Base-by-base conservation (phyloP, 2,888 invertebrate species). In the Schizotus pectinicornis region DNA sequence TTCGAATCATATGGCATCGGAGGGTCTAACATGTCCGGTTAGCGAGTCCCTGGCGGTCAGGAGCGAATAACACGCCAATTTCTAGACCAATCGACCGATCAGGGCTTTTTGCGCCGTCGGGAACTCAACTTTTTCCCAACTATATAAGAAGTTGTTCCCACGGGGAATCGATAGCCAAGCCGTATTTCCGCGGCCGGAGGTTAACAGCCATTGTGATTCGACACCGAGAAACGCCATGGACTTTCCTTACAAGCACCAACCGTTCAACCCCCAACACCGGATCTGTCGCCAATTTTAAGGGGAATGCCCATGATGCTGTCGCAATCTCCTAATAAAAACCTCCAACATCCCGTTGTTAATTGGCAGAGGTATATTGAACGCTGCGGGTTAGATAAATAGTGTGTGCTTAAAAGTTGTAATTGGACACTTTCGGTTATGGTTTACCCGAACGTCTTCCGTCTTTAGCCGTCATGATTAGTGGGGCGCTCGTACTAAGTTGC, bases 31-130 rank as follows among this genome's bases (percentile, higher is more conserved):
- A 38, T 46, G 56, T 56, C 59, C 50, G 52, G 48, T 58, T 43
- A 53, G 53, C 53, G 67, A 68, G 68, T 74, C 73, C 74, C 74
- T 62, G 63, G 70, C 67, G 75, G 72, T 71, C 74, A 69, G 73
- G 60, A 67, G 71, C 72, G 69, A 74, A 76, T 78, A 77, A 77
- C 77, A 74, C 74, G 75, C 74, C 78, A 77, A 77, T 78, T 77
- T 75, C 73, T 68, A 67, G 70, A 72, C 67, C 75, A 75, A 77
- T 77, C 75, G 76, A 74, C 65, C 75, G 75, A 74, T 74, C 74
- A 73, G 69, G 53, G 72, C 72, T 72, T 73, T 74, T 74, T 75
- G 68, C 70, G 68, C 70, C 69, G 68, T 63, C 68, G 68, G 72
- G 74, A 65, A 65, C 67, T 67, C 61, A 70, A 69, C 70, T 72